Conservation (phyloP, 30 jellyfish, hydroid and myxozoan genomes). For the Clytia hemisphaerica region DNA sequence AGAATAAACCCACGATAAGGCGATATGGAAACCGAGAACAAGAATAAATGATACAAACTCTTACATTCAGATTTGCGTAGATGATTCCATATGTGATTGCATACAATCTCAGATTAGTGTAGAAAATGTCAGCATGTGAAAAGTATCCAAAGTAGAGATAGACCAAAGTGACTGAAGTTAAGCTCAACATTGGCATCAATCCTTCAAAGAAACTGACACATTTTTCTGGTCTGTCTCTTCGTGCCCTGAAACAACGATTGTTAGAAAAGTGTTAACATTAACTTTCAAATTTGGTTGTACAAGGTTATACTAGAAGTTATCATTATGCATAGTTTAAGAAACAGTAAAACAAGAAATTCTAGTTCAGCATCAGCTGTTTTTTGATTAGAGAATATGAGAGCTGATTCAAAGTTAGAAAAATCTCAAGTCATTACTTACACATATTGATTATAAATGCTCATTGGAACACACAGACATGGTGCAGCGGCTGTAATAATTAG, state of each 20-base stretch:
- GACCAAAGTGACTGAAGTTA: constrained; percentile 17
- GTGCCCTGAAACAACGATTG: constrained; percentile 39
- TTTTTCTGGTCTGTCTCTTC: constrained; percentile 54
- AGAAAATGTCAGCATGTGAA: constrained; percentile 44
- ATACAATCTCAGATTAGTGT: constrained; percentile 36
- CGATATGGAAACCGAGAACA: not conserved
- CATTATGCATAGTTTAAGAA: no score
- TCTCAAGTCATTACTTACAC: no score
- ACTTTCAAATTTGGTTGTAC: no score
- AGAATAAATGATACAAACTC: not conserved
- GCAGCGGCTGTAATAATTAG: not conserved
- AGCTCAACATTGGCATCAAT: constrained; percentile 55
- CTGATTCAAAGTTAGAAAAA: no score
- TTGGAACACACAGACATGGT: constrained; percentile 2
- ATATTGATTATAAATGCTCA: constrained; percentile 3
- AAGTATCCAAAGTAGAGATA: constrained; percentile 35
- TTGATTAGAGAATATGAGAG: no score
- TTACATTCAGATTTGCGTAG: constrained; percentile 68
- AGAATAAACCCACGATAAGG: not conserved
- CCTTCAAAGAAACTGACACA: constrained; percentile 67
- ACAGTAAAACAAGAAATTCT: no score
- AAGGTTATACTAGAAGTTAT: no score
- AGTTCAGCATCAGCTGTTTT: no score
- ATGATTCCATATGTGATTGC: constrained; percentile 58
- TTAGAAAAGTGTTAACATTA: no score